These are phyloP conservation scores for Octopus sinensis DNA, from an alignment of 1,140 invertebrate genomes.

Conservation along the genomic window DNA sequence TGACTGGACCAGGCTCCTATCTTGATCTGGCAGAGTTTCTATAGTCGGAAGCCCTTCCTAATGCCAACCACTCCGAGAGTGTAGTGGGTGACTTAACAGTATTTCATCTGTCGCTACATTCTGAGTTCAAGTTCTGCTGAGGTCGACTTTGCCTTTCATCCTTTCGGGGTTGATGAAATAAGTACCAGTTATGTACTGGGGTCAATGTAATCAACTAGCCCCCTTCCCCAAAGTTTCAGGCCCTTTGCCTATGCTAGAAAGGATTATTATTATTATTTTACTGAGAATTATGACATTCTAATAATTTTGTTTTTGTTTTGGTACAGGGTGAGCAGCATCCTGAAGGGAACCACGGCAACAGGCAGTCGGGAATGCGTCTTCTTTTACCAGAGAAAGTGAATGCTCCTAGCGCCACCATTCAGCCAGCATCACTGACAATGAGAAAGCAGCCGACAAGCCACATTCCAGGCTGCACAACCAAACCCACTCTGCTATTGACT, in stretches of 20 bases:
- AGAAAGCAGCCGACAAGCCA: not conserved
- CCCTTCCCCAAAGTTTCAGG: not conserved
- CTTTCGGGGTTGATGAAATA: not conserved
- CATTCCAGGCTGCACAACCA: not conserved
- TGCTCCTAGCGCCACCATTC: not conserved
- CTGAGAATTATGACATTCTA: not conserved
- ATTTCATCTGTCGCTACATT: too few relatives aligned
- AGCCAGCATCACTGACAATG: not conserved
- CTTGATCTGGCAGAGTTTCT: too few relatives aligned
- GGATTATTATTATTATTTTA: not conserved
- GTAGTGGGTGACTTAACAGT: too few relatives aligned
- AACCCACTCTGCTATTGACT: not conserved
- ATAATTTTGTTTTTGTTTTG: not conserved
- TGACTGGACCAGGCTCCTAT: too few relatives aligned
- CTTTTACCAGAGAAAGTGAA: not conserved
- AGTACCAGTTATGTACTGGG: not conserved
- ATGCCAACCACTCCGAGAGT: too few relatives aligned
- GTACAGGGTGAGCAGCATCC: not conserved
- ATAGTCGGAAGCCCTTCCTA: too few relatives aligned
- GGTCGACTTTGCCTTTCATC: not conserved
- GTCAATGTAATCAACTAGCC: not conserved
- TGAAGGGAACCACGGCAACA: not conserved
- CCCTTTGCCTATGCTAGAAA: not conserved
- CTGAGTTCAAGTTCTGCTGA: not conserved
- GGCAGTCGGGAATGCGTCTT: constrained; percentile 1